Percentiles rank a stretch among this genome's conserved stretches.
Evolutionary conservation across 2,113 vertebrate species (phyloP).

Genomic region (Larimichthys crocea): DNA sequence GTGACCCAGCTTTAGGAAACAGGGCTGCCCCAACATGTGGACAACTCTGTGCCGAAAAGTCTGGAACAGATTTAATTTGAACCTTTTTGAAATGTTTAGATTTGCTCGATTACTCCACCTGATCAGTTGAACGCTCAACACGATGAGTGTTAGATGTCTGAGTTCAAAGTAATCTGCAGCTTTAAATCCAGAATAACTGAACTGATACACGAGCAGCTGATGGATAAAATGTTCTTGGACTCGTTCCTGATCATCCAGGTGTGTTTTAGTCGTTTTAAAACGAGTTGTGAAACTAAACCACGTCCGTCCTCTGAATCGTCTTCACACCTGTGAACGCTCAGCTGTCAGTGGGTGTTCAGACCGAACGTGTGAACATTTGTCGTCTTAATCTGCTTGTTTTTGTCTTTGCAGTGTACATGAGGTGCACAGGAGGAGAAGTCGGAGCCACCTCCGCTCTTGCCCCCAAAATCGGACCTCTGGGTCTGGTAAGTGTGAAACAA

Average conservation of each 20-base stretch:
- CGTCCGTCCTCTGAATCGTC: neutral
- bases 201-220: no score
- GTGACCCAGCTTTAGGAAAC: constrained; percentile 87
- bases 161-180: no score
- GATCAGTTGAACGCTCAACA: no score
- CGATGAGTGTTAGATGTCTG: no score
- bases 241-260: no score
- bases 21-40: constrained; percentile 81
- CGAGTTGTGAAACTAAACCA: no score
- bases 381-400: neutral
- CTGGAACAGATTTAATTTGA: constrained; percentile 78
- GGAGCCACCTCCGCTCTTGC: constrained; percentile 96
- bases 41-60: constrained; percentile 88
- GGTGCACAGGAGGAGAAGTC: constrained; percentile 97
- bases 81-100: no score
- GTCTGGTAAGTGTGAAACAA: constrained; percentile 88
- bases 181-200: no score
- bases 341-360: neutral
- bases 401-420: constrained; percentile 89
- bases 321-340: neutral
- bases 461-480: constrained; percentile 96
- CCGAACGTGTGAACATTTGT: neutral
- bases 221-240: no score
- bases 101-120: no score
- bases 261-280: no score